Base-by-base conservation (phyloP, 2,888 invertebrate genomes). In the Euplexia lucipara region DNA sequence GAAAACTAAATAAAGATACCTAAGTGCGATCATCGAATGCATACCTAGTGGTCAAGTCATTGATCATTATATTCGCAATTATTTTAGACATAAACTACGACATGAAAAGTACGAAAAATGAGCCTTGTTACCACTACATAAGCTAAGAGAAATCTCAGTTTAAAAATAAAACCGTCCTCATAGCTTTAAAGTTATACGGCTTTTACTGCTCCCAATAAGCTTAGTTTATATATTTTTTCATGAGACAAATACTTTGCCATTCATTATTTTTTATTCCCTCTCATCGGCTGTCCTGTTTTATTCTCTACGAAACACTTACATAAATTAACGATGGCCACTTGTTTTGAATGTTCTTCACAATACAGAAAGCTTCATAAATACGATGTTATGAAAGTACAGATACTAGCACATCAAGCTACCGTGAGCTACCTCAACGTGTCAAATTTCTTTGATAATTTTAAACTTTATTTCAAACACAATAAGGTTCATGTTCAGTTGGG, bases 141-240 rank as follows among this genome's bases (percentile, higher is more conserved):
- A 32, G 20, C 30, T 7, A 32, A 10, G 2, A 18, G 10, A 32
- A 65, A 34, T 32, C 30, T 18, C 7, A 72, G 47, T 30, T 44
- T 32, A 12, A 54, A n/a, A 44, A 57, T 73, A 60, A 57, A 54
- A 32, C 30, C 2, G n/a, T 10, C 34, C 30, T 20, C 20, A 35
- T 32, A 14, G 60, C 32, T 44, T 64, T 61, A 44, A 48, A 52
- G 42, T 47, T 51, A 59, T 61, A 39, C 52, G 20, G 49, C 34
- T 57, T 66, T 57, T 76, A 71, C 63, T n/a, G 49, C 26, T 14
- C 45, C 30, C 14, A 47, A 34, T 42, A 45, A 58, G 45, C 59
- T 39, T n/a, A 49, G 52, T 66, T 76, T 62, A 75, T 66, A 48
- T 57, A 45, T 22, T 37, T 57, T 57, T 60, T 63, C 37, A 32